Conservation (phyloP, 2,888 invertebrate genomes). For the Choristoneura rosaceana region DNA sequence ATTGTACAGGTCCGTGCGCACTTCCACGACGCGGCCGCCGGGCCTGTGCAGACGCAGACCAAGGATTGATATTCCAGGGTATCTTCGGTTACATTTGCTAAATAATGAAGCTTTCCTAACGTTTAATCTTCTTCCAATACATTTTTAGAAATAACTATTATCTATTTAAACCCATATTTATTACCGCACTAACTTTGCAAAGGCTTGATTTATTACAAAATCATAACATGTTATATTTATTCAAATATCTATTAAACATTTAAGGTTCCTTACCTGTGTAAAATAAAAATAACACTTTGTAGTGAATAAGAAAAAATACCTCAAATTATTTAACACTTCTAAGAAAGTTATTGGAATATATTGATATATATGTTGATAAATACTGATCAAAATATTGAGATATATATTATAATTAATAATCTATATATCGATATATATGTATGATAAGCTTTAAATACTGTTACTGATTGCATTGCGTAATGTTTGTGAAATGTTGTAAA, state of each 20-base stretch:
- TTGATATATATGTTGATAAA: conserved; percentile 28
- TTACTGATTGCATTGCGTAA: conserved; percentile 37
- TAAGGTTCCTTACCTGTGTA: conserved; percentile 30
- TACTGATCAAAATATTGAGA: conserved; percentile 10
- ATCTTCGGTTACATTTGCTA: conserved; percentile 39
- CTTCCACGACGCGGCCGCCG: conserved; percentile 52
- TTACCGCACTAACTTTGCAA: conserved; percentile 33
- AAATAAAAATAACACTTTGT: conserved; percentile 29
- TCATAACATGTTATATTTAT: conserved; percentile 22
- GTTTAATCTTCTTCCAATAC: conserved; percentile 33
- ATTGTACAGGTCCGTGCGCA: conserved; percentile 53
- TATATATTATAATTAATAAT: conserved; percentile 4
- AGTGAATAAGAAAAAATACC: conserved; percentile 38
- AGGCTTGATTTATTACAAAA: conserved; percentile 23
- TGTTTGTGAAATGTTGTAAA: conserved; percentile 34
- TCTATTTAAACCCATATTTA: conserved; percentile 25
- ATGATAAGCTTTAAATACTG: conserved; percentile 40
- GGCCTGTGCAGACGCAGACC: conserved; percentile 34
- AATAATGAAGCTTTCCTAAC: conserved; percentile 22
- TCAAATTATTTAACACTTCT: conserved; percentile 32
- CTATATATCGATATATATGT: conserved; percentile 10
- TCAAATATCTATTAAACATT: conserved; percentile 35
- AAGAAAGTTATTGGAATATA: conserved; percentile 36
- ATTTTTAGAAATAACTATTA: conserved; percentile 26
- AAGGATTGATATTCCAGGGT: conserved; percentile 43